Base-by-base conservation (phyloP, 2,797 vertebrate genomes). In the Saxicola maurus region DNA sequence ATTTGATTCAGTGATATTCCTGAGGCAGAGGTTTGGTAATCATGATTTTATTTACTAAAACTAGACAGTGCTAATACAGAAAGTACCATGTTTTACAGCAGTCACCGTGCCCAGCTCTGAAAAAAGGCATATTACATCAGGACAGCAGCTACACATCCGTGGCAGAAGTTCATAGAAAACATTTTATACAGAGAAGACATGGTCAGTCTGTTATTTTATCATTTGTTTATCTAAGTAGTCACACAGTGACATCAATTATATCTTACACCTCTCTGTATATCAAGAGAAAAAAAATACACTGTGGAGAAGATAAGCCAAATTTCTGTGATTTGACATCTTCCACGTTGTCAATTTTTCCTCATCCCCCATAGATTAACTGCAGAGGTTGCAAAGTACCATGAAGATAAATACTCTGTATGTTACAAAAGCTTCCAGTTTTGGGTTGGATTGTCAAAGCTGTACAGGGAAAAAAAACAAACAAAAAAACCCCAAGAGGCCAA, bases 41-140 rank as follows among this genome's bases (percentile, higher is more conserved):
- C 11, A 4, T 27, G 12, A 24, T 69, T 92, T 89, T 88, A 79
- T 95, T 91, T 73, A 67, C 38, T 52, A 18, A 62, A 45, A 86
- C 17, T 8, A 53, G 57, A 46, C 57, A 40, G 12, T 28, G 24
- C 45, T 23, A 53, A 42, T 35, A 56, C 17, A 57, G 35, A 24
- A 64, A 75, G 78, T 33, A 79, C 31, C 5, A 2, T 20, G 35
- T 75, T 83, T 64, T 68, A 67, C 31, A 68, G 55, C 35, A 53
- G 57, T 25, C 59, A 35, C 35, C 0, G 0, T 35, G 28, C 45
- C 59, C 24, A 23, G 0, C 15, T 49, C 62, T 55, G 23, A 23
- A 56, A 91, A 82, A 0, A 2, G 31, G 27, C 16, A 7, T 46
- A 16, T 10, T 37, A 46, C 51, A 82, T 64, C 31, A 75, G 23